Conservation (phyloP, 37 sponge, comb jelly and placozoan genomes). For the Mnemiopsis leidyi region DNA sequence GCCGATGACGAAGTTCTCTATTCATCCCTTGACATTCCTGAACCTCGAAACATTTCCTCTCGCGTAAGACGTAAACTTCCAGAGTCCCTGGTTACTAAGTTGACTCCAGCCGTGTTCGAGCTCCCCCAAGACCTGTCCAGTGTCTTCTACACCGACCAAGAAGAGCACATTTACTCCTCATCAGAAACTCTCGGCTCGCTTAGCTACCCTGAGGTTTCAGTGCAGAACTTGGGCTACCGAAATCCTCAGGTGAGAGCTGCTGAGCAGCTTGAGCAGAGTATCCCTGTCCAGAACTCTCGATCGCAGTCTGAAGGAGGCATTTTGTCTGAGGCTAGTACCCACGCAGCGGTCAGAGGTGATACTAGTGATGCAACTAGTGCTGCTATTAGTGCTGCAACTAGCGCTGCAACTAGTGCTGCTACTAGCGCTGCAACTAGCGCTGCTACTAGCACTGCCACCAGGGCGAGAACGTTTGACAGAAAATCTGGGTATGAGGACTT, state of each 20-base stretch:
- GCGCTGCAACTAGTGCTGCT: not conserved
- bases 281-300: not conserved
- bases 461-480: not conserved
- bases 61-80: not conserved
- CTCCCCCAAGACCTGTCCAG: not conserved
- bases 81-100: not conserved
- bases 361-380: too few species aligned
- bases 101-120: slow-evolving; percentile 23
- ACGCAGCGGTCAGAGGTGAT: too few species aligned
- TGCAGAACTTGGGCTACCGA: not conserved
- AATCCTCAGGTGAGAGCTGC: not conserved
- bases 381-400: too few species aligned
- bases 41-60: not conserved
- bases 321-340: too few species aligned
- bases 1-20: not conserved
- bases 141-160: slow-evolving; percentile 42
- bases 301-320: not conserved
- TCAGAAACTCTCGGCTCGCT: not conserved
- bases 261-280: not conserved
- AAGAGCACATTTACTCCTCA: not conserved
- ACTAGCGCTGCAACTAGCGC: not conserved
- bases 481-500: too few species aligned
- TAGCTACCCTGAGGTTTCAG: not conserved
- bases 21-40: not conserved
- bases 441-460: not conserved